phyloP scores from a whole-genome alignment of 2,797 vertebrate genomes.

The Megaceryle alcyon region DNA sequence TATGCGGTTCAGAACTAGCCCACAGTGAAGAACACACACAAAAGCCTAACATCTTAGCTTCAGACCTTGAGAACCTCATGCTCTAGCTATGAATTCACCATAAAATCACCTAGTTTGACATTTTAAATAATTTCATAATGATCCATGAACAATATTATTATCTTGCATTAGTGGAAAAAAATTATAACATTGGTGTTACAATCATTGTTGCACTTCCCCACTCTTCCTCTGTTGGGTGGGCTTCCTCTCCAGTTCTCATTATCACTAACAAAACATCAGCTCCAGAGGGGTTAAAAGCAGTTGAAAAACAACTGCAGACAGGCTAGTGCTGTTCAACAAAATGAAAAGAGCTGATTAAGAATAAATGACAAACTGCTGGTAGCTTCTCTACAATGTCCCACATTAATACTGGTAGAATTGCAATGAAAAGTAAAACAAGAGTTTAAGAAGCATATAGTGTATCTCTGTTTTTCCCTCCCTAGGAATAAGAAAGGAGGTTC shows the following conservation, averaged over 20 bases:
- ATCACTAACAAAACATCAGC: neutral
- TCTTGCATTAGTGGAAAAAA: neutral
- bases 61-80: neutral
- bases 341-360: neutral
- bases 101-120: neutral
- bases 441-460: neutral
- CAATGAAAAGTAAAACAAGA: constrained; percentile 28
- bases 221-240: neutral
- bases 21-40: neutral
- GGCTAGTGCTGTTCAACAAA: neutral
- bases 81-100: neutral
- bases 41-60: neutral
- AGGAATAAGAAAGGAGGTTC: constrained; percentile 35
- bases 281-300: neutral
- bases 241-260: neutral
- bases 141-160: neutral
- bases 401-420: constrained; percentile 8
- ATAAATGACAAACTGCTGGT: neutral
- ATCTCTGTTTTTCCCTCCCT: neutral
- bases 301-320: neutral
- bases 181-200: neutral
- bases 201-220: neutral
- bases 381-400: neutral
- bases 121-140: neutral
- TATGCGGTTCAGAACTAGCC: neutral